Percentiles rank a stretch among this genome's conserved stretches.
These are phyloP conservation scores for Malthinus seriepunctatus DNA, from an alignment of 2,888 invertebrate species.

Conservation along the genomic window DNA sequence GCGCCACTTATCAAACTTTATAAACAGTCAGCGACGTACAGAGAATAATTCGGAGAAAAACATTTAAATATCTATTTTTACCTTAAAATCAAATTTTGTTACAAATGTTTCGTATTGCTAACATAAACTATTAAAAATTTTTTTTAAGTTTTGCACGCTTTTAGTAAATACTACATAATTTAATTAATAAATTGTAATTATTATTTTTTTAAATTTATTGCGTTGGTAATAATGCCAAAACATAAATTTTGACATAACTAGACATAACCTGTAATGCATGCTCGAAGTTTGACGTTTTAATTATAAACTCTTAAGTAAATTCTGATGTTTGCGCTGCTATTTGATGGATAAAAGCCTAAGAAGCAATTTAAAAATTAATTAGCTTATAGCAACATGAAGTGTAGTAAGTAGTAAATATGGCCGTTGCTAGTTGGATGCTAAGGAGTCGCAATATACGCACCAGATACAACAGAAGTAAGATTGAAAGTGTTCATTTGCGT, in stretches of 20 bases:
- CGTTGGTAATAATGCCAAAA: background rate
- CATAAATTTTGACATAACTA: constrained; percentile 10
- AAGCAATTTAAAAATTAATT: constrained; percentile 8
- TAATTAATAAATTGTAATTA: too few relatives aligned
- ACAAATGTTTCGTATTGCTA: too few relatives aligned
- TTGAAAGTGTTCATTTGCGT: constrained; percentile 7
- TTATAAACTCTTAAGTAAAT: constrained; percentile 27
- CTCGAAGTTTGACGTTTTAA: constrained; percentile 36
- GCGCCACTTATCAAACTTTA: too few relatives aligned
- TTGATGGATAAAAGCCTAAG: constrained; percentile 19
- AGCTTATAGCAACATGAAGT: constrained; percentile 12
- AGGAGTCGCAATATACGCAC: constrained; percentile 55
- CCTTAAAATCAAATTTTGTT: too few relatives aligned
- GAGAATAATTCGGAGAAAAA: too few relatives aligned
- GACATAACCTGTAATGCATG: constrained; percentile 37
- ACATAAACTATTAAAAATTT: too few relatives aligned
- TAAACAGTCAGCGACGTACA: too few relatives aligned
- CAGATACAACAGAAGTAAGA: constrained; percentile 54
- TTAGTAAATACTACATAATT: too few relatives aligned
- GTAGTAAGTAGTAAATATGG: constrained; percentile 48
- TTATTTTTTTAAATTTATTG: too few relatives aligned
- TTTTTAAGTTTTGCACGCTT: too few relatives aligned
- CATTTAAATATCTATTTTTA: too few relatives aligned
- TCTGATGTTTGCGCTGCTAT: constrained; percentile 20
- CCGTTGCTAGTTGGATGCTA: constrained; percentile 61